Base-by-base conservation (phyloP, 2,113 vertebrate species). In the Oncorhynchus tshawytscha region DNA sequence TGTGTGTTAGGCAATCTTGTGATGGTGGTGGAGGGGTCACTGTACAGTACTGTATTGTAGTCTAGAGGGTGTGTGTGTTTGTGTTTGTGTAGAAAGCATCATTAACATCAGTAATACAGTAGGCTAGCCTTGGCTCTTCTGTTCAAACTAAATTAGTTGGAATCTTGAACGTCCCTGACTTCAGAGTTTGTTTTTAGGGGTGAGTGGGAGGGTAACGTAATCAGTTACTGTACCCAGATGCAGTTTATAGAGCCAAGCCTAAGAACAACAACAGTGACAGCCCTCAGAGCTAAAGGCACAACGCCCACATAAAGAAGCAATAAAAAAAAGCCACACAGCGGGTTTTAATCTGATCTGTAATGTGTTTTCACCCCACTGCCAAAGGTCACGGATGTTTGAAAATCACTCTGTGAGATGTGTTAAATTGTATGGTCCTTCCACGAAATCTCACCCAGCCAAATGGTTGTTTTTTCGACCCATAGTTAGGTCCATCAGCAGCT, bases 401-500 rank as follows among this genome's bases (percentile, higher is more conserved):
- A 62, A 57, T 57, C 18, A 57, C 54, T 57, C 18, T 57, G 54
- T 4, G 4, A 57, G 54, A 24, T 62, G 5, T 22, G 59, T 22
- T 62, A 22, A 8, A 22, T 62, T 62, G 5, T 15, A 54, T 54
- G 49, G 49, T 54, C 49, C 16, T 54, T 13, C 49, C 49, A 54
- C n/a, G 8, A 11, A 66, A 29, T n/a, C 22, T 66, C 22, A 11
- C 64, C 13, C 9, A 13, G 11, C 4, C 64, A 13, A 66, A 25
- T 15, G 25, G 64, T 27, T 29, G 22, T 66, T 66, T 13, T 66
- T 66, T 25, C n/a, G 6, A 62, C 6, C 12, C 22, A 66, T 9
- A 66, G 25, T 66, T 66, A 11, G 34, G 25, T 66, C n/a, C 9
- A 59, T 74, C 59, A 66, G 62, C 76, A 39, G 54, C 31, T 72